Base-by-base conservation (phyloP, 2,888 invertebrate genomes). In the Chelonus formosanus region DNA sequence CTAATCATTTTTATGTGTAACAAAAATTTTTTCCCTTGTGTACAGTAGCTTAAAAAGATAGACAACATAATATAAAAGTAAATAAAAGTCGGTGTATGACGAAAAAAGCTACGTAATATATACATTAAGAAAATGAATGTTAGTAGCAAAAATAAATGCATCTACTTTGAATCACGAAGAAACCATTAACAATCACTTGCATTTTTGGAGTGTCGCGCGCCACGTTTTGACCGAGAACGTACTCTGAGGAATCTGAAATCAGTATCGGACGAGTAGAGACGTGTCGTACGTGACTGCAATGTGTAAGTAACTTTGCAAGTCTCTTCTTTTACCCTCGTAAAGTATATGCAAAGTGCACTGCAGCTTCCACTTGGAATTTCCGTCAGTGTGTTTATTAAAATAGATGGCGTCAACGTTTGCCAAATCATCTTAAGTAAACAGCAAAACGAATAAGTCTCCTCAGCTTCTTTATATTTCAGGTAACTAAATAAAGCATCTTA, bases 221-320 rank as follows among this genome's bases (percentile, higher is more conserved):
- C 68, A 72, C 74, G 71, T 73, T 75, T 74, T 70, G 73, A 72
- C 74, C 74, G 67, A 72, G 73, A 69, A 69, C 59, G 65, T 67
- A 67, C 62, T 70, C 67, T 59, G 72, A 71, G 76, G 81, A 80
- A 81, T 82, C 73, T 73, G 73, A 79, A 82, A 81, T 80, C 80
- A 80, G 73, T 73, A 70, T 70, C 75, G 70, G 71, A 73, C 70
- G 73, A 68, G 73, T 73, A 59, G 57, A 60, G 50, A 61, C 53
- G 63, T 67, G 60, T 48, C 36, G 55, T 75, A 81, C 81, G 81
- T 80, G 81, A 81, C 78, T 78, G 75, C 72, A 79, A 80, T 81
- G 74, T 77, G 71, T 72, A 77, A 80, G 53, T 20, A 34, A 34
- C 47, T n/a, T n/a, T 66, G 59, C 69, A 52, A 58, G 45, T 63